These are phyloP conservation scores for Macrostomum lignano DNA, from an alignment of 1,140 invertebrate genomes.

Conservation along the genomic window DNA sequence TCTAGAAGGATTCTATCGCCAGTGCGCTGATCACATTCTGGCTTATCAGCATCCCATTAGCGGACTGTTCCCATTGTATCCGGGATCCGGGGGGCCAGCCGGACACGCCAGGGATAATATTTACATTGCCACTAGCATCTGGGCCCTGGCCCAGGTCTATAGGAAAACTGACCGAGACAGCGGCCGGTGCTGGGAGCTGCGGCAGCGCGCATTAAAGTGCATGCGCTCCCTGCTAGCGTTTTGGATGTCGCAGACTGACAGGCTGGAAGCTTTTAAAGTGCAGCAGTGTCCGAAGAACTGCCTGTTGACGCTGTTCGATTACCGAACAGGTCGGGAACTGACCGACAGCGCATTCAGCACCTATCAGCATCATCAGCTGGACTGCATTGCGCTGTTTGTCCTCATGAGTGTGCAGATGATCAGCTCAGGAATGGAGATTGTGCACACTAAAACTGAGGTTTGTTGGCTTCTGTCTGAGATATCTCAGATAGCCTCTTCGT, in stretches of 20 bases:
- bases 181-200: conserved; percentile 83
- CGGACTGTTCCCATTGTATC: conserved; percentile 65
- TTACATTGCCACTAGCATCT: conserved; percentile 74
- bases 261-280: conserved; percentile 60
- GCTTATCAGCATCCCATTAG: conserved; percentile 65
- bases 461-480: not conserved
- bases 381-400: conserved; percentile 71
- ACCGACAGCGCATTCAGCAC: too few relatives aligned
- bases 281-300: conserved; percentile 64
- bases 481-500: conserved; percentile 33
- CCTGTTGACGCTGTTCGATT: conserved; percentile 73
- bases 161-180: conserved; percentile 85
- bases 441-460: not conserved
- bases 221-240: conserved; percentile 88
- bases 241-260: conserved; percentile 69
- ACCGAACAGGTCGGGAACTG: conserved; percentile 56
- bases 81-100: conserved; percentile 36
- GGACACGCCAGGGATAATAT: conserved; percentile 73
- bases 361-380: conserved; percentile 62
- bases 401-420: conserved; percentile 93
- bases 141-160: conserved; percentile 86
- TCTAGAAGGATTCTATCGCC: too few relatives aligned
- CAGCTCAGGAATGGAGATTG: conserved; percentile 36
- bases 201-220: conserved; percentile 81
- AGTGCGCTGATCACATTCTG: conserved; percentile 6